Evolutionary conservation across 2,888 invertebrate genomes (phyloP), one percentile per base, ranked within the genome.

Genomic region (Acronicta alni): DNA sequence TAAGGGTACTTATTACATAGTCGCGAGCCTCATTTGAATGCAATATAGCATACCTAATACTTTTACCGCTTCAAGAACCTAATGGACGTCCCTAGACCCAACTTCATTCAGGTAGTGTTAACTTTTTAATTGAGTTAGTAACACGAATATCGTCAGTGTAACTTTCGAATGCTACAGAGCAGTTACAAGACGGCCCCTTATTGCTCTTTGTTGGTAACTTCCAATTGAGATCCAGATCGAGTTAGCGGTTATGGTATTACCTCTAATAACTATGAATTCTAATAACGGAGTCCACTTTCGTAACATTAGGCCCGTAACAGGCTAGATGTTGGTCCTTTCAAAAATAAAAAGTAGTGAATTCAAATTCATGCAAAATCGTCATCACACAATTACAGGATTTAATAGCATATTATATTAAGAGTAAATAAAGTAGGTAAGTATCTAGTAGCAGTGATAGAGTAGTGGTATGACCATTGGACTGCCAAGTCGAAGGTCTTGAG

Each of bases 121-220:
- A 83, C 79, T 85, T 84, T 83, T 77, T 84, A 84, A 85, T 85
- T 82, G 79, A 82, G 80, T 85, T 83, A 57, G 56, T 64, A 79
- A 79, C 75, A 70, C 64, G 61, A 74, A 74, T 72, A 62, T 52
- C 59, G 55, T 77, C 72, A 76, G 72, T 74, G 70, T 67, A 72
- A 80, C 76, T 80, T 82, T 79, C 70, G 65, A 75, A 76, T 67
- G 69, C 57, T 43, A 41, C 49, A 17, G 39, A 70, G 66, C 60
- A 57, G 75, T 75, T 71, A 78, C 72, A 76, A 73, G 69, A 68
- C 65, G 57, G 56, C 60, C 72, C 75, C 72, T 77, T 79, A 80
- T 80, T 77, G 74, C 69, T 69, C 71, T 76, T 76, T 75, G 78
- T 78, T 70, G 51, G 52, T 35, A 79, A 79, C 78, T 82, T 75